Conservation (phyloP, 2,113 vertebrate genomes). For the Glaucomys volans region DNA sequence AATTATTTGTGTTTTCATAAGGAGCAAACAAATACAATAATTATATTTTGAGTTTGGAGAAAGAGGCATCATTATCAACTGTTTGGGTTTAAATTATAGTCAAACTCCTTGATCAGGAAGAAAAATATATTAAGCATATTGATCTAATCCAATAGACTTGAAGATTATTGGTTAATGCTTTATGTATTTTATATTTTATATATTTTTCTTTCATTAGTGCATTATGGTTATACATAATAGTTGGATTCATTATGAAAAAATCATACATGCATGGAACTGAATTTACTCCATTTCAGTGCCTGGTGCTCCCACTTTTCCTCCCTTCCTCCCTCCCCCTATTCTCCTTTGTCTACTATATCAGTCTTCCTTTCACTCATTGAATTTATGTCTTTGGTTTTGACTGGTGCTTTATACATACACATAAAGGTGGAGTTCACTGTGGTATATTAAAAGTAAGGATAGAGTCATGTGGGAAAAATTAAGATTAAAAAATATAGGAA, state of each 20-base stretch:
- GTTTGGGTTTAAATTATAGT: neutral
- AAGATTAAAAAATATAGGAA: neutral
- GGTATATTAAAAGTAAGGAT: neutral
- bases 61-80: neutral
- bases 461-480: neutral
- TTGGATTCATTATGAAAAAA: no score
- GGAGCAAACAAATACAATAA: neutral
- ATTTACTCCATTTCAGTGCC: no score
- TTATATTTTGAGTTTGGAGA: neutral
- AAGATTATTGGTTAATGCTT: neutral
- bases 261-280: no score
- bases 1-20: conserved; percentile 26
- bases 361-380: no score
- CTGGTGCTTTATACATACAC: no score
- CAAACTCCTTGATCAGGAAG: neutral
- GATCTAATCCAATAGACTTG: neutral
- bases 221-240: no score
- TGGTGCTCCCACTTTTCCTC: no score
- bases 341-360: no score
- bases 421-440: no score
- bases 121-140: neutral
- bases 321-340: no score
- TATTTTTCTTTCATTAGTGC: no score
- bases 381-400: no score
- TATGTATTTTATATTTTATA: neutral